Evolutionary conservation across 2,888 invertebrate species (phyloP), one percentile per base, ranked within the genome.

Genomic region (Ceriagrion tenellum): DNA sequence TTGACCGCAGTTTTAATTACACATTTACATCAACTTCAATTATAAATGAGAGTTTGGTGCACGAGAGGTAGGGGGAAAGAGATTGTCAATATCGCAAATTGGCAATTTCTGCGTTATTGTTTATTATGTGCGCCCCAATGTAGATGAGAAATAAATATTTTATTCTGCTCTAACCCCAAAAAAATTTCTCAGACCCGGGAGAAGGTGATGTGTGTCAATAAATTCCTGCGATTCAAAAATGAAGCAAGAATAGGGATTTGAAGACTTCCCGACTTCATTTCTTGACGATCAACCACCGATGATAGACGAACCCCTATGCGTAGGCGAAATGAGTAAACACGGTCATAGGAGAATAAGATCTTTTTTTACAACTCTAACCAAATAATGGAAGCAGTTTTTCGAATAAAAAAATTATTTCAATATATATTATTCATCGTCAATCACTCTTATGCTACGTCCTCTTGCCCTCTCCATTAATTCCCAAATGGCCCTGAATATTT

Each of bases 401-500:
- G 23, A n/a, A 55, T 69, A 18, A 81, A 81, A 81, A 55, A 55
- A 89, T 4, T n/a, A 59, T 6, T 8, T 20, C 59, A 59, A 89
- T n/a, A 89, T 89, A 16, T 55, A 93, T 93, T 74, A 93, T 69
- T 63, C 74, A 93, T 93, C 93, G 69, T 16, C 91, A 89, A 47
- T 89, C 40, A 40, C 40, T 63, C 59, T 91, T 40, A 63, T 26
- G 63, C 40, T 35, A 12, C 13, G 81, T 81, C 26, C 59, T 63
- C 26, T 69, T 18, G 47, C 93, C 47, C 35, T 23, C 30, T 40
- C 74, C 23, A 93, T 81, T 16, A 81, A 81, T 81, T 81, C 81
- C 81, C 81, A 81, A 81, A 35, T 81, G 81, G 35, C 81, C 35
- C 13, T 93, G 93, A 93, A 93, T 93, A 93, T 93, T 93, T 93